Base-by-base conservation (phyloP, 2,797 vertebrate species). In the Presbytis comata region DNA sequence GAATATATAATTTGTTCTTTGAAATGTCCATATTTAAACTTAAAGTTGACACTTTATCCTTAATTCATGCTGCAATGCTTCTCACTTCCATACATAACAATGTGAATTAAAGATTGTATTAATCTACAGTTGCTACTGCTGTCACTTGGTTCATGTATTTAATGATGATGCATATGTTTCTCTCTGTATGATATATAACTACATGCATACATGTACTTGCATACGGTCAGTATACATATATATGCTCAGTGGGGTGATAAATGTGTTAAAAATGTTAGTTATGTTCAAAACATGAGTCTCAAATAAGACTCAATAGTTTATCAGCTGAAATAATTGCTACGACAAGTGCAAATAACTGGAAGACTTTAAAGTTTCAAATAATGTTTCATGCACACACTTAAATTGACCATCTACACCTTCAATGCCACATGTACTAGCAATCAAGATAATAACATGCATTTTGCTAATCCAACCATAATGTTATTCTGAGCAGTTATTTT, bases 1-100 rank as follows among this genome's bases (percentile, higher is more conserved):
- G 96, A 98, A 96, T 98, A 80, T 97, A 96, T 97, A 13, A 97
- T 98, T 98, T 98, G 95, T 97, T 98, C 91, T 96, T 98, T 98
- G 96, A 97, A 98, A 98, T 98, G 96, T 98, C 86, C 95, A 89
- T 97, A 97, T 98, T 98, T 79, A 80, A 97, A 57, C n/a, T 97
- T 97, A 82, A 97, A 81, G 89, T 87, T 96, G 76, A 95, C 89
- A 97, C 7, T 93, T 84, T 61, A 26, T 87, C 82, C 81, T 95
- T 96, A 91, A 92, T 87, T 95, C 81, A 89, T 0, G 16, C 41
- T 91, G 22, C 10, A 75, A 33, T 97, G 12, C 94, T 97, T 67
- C 92, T 97, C 33, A 95, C 5, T 19, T 30, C 83, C 30, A 41
- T 87, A 91, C 24, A 24, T 53, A 50, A 72, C 11, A 95, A 53